Evolutionary conservation across 2,888 invertebrate species (phyloP).

Genomic region (Aphodius granarius): DNA sequence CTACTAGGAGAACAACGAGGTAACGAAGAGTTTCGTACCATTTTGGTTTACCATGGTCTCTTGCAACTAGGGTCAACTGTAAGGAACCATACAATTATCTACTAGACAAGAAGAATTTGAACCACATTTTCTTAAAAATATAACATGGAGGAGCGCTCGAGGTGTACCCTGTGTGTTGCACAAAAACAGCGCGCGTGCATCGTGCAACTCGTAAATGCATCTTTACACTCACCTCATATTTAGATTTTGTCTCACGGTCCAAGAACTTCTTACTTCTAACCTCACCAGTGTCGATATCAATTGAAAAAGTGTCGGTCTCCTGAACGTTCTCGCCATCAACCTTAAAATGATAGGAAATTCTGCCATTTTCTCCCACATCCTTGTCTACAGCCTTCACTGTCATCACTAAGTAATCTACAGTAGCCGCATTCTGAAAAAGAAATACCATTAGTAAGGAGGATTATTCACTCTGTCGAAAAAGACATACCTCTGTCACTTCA

Average conservation of each 20-base stretch:
- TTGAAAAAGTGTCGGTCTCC: slow-evolving; percentile 80
- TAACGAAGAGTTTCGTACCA: slow-evolving; percentile 77
- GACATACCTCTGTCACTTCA: slow-evolving; percentile 76
- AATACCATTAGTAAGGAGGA: neutral
- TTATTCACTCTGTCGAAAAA: no score
- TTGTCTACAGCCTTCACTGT: slow-evolving; percentile 81
- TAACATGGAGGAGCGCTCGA: no score
- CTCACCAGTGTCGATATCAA: slow-evolving; percentile 79
- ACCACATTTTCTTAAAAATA: no score
- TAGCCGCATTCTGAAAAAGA: slow-evolving; percentile 67
- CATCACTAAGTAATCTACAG: slow-evolving; percentile 75
- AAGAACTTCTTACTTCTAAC: slow-evolving; percentile 76
- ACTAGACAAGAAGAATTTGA: neutral
- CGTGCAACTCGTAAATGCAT: no score
- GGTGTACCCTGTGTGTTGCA: no score
- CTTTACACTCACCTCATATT: slow-evolving; percentile 67
- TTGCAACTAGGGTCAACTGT: slow-evolving; percentile 77
- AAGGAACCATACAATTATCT: neutral
- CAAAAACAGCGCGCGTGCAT: no score
- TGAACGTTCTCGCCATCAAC: slow-evolving; percentile 68
- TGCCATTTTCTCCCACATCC: slow-evolving; percentile 82
- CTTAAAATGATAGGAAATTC: slow-evolving; percentile 81
- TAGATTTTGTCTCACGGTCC: slow-evolving; percentile 73
- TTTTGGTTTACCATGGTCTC: slow-evolving; percentile 80
- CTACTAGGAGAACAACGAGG: slow-evolving; percentile 73